A percentile compares a stretch with the other conserved stretches of the same genome.
phyloP scores from a whole-genome alignment of 2,113 vertebrate species.

The Emydocephalus ijimae region DNA sequence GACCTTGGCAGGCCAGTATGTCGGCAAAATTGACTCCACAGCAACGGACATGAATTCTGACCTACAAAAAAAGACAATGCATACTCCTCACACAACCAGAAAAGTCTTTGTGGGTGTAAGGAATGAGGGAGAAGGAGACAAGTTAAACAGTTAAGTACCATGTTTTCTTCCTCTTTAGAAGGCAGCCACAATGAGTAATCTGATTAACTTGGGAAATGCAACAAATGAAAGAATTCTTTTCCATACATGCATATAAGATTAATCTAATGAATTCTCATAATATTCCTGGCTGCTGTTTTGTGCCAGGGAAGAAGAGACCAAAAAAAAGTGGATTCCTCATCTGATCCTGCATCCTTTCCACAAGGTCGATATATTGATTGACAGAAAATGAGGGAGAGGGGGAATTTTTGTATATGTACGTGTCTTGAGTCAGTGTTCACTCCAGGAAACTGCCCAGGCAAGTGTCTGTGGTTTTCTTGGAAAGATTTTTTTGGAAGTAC shows the following conservation, averaged over 20 bases:
- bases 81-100: background rate
- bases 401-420: background rate
- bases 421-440: background rate
- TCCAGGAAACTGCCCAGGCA: background rate
- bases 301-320: background rate
- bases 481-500: background rate
- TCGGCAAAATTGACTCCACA: conserved; percentile 61
- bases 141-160: background rate
- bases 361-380: background rate
- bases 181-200: background rate
- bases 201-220: background rate
- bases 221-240: background rate
- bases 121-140: background rate
- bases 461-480: background rate
- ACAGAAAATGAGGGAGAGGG: background rate
- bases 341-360: background rate
- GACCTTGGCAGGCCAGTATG: conserved; percentile 50
- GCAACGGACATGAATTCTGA: conserved; percentile 52
- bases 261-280: background rate
- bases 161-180: background rate
- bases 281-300: background rate
- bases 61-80: conserved; percentile 33
- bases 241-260: background rate
- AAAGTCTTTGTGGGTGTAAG: background rate
- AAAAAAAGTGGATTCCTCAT: background rate